Evolutionary conservation across 2,113 vertebrate genomes (phyloP).

Genomic region (Centropristis striata): DNA sequence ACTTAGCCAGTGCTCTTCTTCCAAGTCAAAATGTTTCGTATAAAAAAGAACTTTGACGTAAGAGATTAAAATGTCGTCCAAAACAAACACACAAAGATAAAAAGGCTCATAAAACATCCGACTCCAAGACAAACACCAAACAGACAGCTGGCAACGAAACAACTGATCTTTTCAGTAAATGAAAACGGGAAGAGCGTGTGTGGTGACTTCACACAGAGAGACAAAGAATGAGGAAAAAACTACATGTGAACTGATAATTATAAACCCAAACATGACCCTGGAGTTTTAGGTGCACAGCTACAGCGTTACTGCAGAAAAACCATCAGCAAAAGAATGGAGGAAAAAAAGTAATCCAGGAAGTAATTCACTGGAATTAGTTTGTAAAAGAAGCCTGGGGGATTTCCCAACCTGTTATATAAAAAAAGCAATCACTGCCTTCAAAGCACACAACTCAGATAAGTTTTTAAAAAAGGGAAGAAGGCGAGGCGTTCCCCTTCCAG

Average conservation of each 20-base stretch:
- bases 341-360: background rate
- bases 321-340: background rate
- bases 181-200: background rate
- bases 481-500: background rate
- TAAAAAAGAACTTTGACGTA: background rate
- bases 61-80: background rate
- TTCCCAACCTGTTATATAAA: background rate
- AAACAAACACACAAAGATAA: background rate
- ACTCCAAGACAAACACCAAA: background rate
- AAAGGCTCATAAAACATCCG: background rate
- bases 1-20: no score
- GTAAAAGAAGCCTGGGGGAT: background rate
- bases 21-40: no score
- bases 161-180: background rate
- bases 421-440: no score
- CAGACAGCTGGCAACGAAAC: background rate
- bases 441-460: no score
- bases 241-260: no score
- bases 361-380: background rate
- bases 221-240: background rate
- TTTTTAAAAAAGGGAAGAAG: background rate
- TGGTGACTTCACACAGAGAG: background rate
- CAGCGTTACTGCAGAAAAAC: background rate
- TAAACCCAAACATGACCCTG: no score
- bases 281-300: no score